phyloP scores from a whole-genome alignment of 1,140 invertebrate genomes.

The Magallana ariakensis region DNA sequence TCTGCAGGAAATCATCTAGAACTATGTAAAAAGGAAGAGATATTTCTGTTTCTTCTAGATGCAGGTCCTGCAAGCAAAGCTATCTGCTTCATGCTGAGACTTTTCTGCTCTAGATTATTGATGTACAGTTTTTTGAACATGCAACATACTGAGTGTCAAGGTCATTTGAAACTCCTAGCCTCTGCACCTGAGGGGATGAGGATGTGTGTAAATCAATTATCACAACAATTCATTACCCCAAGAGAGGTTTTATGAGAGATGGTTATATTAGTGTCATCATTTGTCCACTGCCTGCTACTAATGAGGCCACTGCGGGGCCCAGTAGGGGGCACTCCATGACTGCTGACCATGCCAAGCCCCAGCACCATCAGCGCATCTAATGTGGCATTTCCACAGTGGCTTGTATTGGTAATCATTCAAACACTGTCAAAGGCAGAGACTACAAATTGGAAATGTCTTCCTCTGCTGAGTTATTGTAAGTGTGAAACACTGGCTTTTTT shows the following conservation, averaged over 20 bases:
- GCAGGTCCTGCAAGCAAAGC: conserved; percentile 5
- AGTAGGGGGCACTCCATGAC: background rate
- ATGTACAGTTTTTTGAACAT: background rate
- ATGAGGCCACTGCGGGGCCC: conserved; percentile 23
- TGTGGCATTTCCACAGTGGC: conserved; percentile 15
- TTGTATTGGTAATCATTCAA: conserved; percentile 24
- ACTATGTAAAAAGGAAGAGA: background rate
- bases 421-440: conserved; percentile 24
- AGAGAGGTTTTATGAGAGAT: conserved; percentile 31
- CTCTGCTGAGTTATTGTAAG: background rate
- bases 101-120: conserved; percentile 25
- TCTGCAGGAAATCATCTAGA: conserved; percentile 9
- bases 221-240: conserved; percentile 32
- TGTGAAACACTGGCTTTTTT: conserved; percentile 1
- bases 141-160: conserved; percentile 22
- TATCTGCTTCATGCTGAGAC: background rate
- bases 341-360: conserved; percentile 22
- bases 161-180: background rate
- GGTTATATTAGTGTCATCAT: conserved; percentile 34
- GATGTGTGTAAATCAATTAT: conserved; percentile 33
- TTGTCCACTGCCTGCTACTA: conserved; percentile 20
- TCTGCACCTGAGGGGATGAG: conserved; percentile 20
- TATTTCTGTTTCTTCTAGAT: background rate
- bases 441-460: conserved; percentile 34
- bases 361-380: conserved; percentile 13